Evolutionary conservation across 2,888 invertebrate genomes (phyloP), one percentile per base, ranked within the genome.

Genomic region (Syrphus vitripennis): DNA sequence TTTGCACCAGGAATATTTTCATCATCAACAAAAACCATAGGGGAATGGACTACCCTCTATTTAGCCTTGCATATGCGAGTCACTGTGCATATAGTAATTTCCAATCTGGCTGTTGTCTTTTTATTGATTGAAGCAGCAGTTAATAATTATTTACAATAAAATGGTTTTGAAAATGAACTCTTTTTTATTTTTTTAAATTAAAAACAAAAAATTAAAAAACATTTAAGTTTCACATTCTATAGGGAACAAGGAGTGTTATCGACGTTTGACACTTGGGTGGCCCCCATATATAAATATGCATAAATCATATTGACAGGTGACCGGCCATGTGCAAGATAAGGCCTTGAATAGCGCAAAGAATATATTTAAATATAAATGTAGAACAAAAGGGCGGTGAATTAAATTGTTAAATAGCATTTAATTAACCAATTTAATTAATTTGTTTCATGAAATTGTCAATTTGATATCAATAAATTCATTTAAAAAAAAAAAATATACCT

Each of bases 341-440:
- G 71, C 59, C 63, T 65, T 65, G 63, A 45, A 29, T 19, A 29
- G 29, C 10, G 42, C 19, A 61, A 45, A 48, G 10, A 31, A n/a
- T 2, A n/a, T n/a, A n/a, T n/a, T n/a, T n/a, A n/a, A n/a, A n/a
- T n/a, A n/a, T n/a, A n/a, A 34, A 57, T 26, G 12, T n/a, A 31
- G 4, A 61, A 63, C n/a, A 34, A 71, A 50, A 40, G 37, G 34
- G 34, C 37, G 55, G 42, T 57, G 76, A 70, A 55, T 42, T 24
- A 81, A 45, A 72, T 19, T 34, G 57, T 65, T 69, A 67, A 69
- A 69, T 69, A 42, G 72, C 77, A 67, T 86, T 86, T 86, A 82
- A 86, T 86, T 86, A 86, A 81, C 63, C 76, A 77, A 86, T 77
- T 82, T 86, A 86, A 86, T 86, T 86, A 86, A 86, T 81, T 86